Percentiles rank a stretch among this genome's conserved stretches.
These are phyloP conservation scores for Platanista minor DNA, from an alignment of 2,113 vertebrate species.

Conservation along the genomic window DNA sequence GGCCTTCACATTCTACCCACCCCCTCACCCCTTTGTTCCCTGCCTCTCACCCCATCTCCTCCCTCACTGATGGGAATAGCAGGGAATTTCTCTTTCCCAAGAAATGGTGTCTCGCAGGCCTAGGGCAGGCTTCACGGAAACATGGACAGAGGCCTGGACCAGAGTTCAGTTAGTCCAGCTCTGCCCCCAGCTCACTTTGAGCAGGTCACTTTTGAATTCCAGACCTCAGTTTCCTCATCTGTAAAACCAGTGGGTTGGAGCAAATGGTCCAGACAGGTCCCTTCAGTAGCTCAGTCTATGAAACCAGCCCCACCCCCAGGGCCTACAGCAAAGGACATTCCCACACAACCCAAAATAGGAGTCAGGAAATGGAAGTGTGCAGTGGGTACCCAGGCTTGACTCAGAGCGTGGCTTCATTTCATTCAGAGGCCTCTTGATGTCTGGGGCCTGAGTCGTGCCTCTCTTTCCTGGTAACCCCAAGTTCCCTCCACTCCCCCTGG, in stretches of 20 bases:
- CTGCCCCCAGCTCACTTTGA: not conserved
- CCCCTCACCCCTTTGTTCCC: not conserved
- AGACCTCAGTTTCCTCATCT: not conserved
- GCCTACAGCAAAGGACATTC: not conserved
- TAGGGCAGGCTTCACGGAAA: not conserved
- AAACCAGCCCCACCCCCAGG: not conserved
- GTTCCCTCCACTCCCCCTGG: not conserved
- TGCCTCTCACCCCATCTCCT: not conserved
- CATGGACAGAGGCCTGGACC: not conserved
- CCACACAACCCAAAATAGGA: not conserved
- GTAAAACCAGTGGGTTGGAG: not conserved
- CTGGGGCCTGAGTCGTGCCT: not conserved
- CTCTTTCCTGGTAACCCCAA: not conserved
- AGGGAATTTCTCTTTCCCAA: not conserved
- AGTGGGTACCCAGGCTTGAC: not conserved
- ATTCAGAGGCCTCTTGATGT: not conserved
- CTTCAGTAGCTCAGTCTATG: not conserved
- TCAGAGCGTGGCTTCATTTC: not conserved
- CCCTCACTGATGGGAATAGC: not conserved
- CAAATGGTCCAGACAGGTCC: not conserved
- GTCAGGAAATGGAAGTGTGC: not conserved
- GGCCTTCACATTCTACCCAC: too few relatives aligned
- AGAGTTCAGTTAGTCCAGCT: not conserved
- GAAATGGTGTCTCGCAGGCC: not conserved
- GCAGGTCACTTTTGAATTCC: not conserved